These are phyloP conservation scores for Morone chrysops DNA, from an alignment of 2,113 vertebrate genomes.

Conservation along the genomic window DNA sequence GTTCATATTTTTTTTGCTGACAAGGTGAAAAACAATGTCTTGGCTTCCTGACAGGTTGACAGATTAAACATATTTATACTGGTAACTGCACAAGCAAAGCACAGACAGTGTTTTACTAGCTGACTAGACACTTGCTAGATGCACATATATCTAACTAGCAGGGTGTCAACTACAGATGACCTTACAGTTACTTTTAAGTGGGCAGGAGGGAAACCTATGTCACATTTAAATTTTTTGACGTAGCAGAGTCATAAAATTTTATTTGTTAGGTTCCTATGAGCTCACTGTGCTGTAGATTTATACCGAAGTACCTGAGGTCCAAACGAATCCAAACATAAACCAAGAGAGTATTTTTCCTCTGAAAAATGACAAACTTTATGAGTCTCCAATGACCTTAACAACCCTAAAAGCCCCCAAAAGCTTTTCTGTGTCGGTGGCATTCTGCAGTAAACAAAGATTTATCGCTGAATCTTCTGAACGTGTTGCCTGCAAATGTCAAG, in stretches of 20 bases:
- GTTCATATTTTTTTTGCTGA: too few species aligned
- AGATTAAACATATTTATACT: too few species aligned
- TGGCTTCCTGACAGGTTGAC: too few species aligned
- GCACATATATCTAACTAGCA: not conserved
- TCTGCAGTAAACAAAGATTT: slow-evolving; percentile 48
- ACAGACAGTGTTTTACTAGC: not conserved
- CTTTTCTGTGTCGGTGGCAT: slow-evolving; percentile 21
- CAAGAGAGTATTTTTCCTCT: not conserved
- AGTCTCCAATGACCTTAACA: slow-evolving; percentile 29
- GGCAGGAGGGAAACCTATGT: not conserved
- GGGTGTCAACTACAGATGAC: not conserved
- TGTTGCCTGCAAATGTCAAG: slow-evolving; percentile 19
- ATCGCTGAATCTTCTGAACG: not conserved
- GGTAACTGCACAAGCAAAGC: too few species aligned
- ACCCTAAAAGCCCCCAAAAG: slow-evolving; percentile 17
- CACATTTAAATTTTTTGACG: slow-evolving; percentile 13
- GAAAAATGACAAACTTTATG: slow-evolving; percentile 25
- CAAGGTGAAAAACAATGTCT: too few species aligned
- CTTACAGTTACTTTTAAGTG: slow-evolving; percentile 12
- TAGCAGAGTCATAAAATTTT: slow-evolving; percentile 14
- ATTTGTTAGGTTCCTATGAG: not conserved
- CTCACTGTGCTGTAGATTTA: slow-evolving; percentile 8
- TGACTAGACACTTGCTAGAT: too few species aligned
- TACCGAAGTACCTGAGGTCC: not conserved
- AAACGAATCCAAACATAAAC: slow-evolving; percentile 7